Evolutionary conservation across 2,797 vertebrate species (phyloP).

Genomic region (Rhabdomys pumilio): DNA sequence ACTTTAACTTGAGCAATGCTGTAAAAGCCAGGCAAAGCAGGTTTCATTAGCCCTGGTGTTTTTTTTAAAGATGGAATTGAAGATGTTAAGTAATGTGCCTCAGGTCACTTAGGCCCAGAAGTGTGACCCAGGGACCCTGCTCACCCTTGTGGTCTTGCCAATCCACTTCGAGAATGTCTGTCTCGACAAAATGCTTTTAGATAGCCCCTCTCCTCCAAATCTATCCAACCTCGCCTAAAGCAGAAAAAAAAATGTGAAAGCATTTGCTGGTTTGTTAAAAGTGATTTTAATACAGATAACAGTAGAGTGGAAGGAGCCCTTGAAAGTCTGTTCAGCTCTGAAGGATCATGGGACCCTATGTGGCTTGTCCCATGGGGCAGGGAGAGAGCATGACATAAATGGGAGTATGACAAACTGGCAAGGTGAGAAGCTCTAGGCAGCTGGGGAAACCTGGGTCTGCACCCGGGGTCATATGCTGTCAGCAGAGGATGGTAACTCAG

Average conservation of each 20-base stretch:
- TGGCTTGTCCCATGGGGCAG: not conserved
- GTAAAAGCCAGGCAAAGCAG: not conserved
- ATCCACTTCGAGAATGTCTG: accelerated
- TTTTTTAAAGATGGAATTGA: not conserved
- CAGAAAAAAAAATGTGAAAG: not conserved
- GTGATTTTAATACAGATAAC: not conserved
- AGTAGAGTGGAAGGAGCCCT: not conserved
- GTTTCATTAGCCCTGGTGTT: not conserved
- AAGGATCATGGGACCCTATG: not conserved
- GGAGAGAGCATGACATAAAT: accelerated
- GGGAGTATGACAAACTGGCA: not conserved
- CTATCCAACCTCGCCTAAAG: not conserved
- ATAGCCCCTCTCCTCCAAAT: not conserved
- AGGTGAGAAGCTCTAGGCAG: not conserved
- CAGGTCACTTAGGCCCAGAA: not conserved
- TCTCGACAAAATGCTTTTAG: accelerated
- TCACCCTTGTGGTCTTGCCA: not conserved
- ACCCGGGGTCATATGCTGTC: too few relatives aligned
- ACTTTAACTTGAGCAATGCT: constrained; percentile 18
- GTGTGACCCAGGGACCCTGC: not conserved
- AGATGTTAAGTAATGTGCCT: not conserved
- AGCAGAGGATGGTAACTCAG: not conserved
- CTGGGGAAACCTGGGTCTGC: not conserved
- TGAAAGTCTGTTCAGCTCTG: accelerated
- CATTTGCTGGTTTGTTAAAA: not conserved